These are phyloP conservation scores for Apamea monoglypha DNA, from an alignment of 2,888 invertebrate genomes.

Conservation along the genomic window DNA sequence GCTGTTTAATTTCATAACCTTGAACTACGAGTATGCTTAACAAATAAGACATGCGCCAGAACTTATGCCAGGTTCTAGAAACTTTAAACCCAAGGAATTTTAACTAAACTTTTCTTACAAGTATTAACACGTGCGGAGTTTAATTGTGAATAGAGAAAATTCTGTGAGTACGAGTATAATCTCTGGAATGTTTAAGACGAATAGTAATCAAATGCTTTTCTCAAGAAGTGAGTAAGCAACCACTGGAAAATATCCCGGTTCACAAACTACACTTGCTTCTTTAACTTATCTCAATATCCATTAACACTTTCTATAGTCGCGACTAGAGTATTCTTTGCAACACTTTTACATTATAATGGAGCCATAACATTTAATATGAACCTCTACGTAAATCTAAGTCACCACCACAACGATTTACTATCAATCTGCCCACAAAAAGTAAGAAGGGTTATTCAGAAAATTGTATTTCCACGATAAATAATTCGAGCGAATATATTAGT, in stretches of 20 bases:
- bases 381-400: neutral
- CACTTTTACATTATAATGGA: neutral
- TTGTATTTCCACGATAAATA: neutral
- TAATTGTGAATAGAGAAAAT: neutral
- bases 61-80: neutral
- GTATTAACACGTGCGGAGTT: neutral
- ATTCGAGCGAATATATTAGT: neutral
- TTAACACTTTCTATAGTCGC: neutral
- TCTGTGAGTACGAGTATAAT: neutral
- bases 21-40: neutral
- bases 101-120: neutral
- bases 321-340: neutral
- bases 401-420: neutral
- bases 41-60: neutral
- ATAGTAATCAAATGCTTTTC: neutral
- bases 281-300: conserved; percentile 6
- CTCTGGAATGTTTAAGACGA: neutral
- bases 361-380: conserved; percentile 18
- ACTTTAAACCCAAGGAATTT: neutral
- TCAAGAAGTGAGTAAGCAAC: neutral
- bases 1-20: conserved; percentile 44
- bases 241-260: neutral
- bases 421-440: neutral
- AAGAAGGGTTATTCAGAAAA: neutral
- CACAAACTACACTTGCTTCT: neutral